These are phyloP conservation scores for Datnioides undecimradiatus DNA, from an alignment of 2,113 vertebrate genomes.

Conservation along the genomic window DNA sequence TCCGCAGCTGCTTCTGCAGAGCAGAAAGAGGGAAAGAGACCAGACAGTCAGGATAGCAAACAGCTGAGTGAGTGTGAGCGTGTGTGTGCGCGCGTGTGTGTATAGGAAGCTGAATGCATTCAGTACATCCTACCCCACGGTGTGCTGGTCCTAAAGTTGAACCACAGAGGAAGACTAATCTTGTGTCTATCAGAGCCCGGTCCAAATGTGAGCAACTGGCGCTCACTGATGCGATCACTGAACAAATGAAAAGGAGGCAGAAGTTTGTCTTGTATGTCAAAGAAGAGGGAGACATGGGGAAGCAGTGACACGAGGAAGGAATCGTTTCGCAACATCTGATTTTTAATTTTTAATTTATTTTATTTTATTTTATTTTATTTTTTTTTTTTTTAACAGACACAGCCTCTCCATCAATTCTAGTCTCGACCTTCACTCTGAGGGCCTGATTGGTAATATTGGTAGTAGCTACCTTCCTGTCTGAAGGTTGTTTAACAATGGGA, in stretches of 20 bases:
- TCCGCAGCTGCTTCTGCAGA: slow-evolving; percentile 78
- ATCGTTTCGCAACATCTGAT: slow-evolving; percentile 5
- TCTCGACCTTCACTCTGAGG: slow-evolving; percentile 28
- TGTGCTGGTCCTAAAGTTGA: slow-evolving; percentile 55
- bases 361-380: neutral
- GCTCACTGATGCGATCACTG: slow-evolving; percentile 14
- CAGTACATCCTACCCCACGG: slow-evolving; percentile 14
- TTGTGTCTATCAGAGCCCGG: slow-evolving; percentile 16
- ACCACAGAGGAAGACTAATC: slow-evolving; percentile 11
- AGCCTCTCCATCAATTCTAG: slow-evolving; percentile 7
- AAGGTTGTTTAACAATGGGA: slow-evolving; percentile 76
- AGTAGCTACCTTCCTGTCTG: slow-evolving; percentile 42
- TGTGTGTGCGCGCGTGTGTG: slow-evolving; percentile 7
- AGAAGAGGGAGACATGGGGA: neutral
- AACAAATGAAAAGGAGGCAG: slow-evolving; percentile 15
- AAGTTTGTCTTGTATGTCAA: slow-evolving; percentile 27
- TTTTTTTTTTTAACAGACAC: slow-evolving; percentile 6
- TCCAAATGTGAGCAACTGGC: slow-evolving; percentile 36
- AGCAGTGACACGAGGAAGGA: neutral
- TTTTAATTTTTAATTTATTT: no score
- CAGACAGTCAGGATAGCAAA: slow-evolving; percentile 60
- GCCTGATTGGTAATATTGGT: slow-evolving; percentile 58
- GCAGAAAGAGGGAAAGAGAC: slow-evolving; percentile 61
- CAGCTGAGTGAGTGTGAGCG: slow-evolving; percentile 57
- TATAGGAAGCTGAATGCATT: slow-evolving; percentile 49